phyloP scores from a whole-genome alignment of 2,888 invertebrate species.

The Chrysotoxum bicinctum region DNA sequence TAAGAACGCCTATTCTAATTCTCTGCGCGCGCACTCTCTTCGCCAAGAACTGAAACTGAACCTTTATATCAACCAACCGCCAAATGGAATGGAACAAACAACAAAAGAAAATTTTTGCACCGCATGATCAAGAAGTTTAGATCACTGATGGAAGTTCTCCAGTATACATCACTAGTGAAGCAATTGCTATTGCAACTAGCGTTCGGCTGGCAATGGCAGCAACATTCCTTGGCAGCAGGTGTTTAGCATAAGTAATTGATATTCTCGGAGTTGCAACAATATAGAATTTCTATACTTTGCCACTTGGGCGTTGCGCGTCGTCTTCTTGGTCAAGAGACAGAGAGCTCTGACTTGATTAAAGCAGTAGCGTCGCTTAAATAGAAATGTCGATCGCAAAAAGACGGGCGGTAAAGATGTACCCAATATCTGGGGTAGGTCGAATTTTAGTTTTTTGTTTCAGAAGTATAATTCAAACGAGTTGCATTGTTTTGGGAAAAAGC shows the following conservation, averaged over 20 bases:
- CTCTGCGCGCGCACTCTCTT: slow-evolving; percentile 34
- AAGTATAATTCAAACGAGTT: no score
- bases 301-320: slow-evolving; percentile 52
- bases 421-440: no score
- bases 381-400: no score
- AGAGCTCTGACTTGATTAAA: slow-evolving; percentile 3
- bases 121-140: slow-evolving; percentile 64
- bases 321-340: slow-evolving; percentile 40
- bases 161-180: not conserved
- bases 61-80: slow-evolving; percentile 29
- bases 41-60: slow-evolving; percentile 31
- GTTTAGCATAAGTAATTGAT: slow-evolving; percentile 82
- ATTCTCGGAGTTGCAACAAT: slow-evolving; percentile 75
- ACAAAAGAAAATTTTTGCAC: slow-evolving; percentile 66
- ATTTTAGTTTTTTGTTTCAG: no score
- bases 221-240: slow-evolving; percentile 81
- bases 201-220: slow-evolving; percentile 28
- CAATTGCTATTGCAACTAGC: slow-evolving; percentile 15
- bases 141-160: slow-evolving; percentile 59
- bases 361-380: slow-evolving; percentile 3
- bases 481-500: no score
- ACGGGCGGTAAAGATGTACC: no score
- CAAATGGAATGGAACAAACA: slow-evolving; percentile 50
- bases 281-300: slow-evolving; percentile 66
- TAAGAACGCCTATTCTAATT: slow-evolving; percentile 59